These are phyloP conservation scores for Smittia aterrima DNA, from an alignment of 2,888 invertebrate genomes.

Conservation along the genomic window DNA sequence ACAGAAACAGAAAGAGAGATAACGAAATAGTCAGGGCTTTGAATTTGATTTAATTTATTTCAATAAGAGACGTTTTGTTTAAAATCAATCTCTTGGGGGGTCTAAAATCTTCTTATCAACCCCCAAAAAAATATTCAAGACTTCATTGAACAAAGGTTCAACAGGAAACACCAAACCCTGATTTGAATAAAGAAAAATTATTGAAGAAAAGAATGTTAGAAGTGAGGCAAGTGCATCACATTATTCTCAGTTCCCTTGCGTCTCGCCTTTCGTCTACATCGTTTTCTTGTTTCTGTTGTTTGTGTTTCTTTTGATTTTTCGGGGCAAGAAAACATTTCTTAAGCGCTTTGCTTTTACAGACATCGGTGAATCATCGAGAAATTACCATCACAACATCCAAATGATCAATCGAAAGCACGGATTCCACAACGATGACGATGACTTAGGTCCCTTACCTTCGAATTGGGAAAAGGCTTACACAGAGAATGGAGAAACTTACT, in stretches of 20 bases:
- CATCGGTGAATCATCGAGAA: constrained; percentile 39
- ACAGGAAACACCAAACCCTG: too few relatives aligned
- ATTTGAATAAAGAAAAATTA: too few relatives aligned
- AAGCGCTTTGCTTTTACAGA: neutral
- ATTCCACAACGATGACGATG: constrained; percentile 58
- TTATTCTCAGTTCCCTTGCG: constrained; percentile 15
- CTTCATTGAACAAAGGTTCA: too few relatives aligned
- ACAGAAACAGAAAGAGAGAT: constrained; percentile 14
- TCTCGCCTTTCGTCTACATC: constrained; percentile 12
- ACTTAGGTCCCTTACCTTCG: constrained; percentile 85
- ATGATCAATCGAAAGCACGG: constrained; percentile 28
- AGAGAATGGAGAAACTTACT: constrained; percentile 94
- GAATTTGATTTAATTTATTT: too few relatives aligned
- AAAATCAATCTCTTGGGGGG: too few relatives aligned
- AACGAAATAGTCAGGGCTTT: neutral
- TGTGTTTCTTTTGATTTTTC: neutral
- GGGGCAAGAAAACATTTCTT: neutral
- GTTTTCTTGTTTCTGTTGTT: neutral
- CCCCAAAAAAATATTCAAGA: neutral
- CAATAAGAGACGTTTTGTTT: too few relatives aligned
- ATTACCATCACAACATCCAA: constrained; percentile 21
- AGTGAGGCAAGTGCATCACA: constrained; percentile 21
- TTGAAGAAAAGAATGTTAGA: constrained; percentile 20
- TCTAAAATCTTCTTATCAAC: too few relatives aligned
- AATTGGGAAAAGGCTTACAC: constrained; percentile 99